Evolutionary conservation across 37 sponge, comb jelly and placozoan species (phyloP).

Genomic region (Oopsacas minuta): DNA sequence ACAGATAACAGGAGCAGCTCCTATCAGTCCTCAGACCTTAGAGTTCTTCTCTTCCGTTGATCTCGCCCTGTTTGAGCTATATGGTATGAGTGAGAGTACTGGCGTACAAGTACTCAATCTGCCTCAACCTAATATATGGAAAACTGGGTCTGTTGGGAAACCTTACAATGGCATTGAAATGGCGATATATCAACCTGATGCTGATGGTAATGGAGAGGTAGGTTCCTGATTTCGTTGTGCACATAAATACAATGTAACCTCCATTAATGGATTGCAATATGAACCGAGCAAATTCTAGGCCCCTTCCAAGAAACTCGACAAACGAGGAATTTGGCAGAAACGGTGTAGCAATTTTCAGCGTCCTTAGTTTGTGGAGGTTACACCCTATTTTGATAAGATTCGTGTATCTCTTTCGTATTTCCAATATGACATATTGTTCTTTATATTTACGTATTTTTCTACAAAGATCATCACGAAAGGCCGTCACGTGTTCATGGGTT

Average conservation of each 20-base stretch:
- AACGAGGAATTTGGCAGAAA: too few species aligned
- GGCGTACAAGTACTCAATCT: constrained; percentile 38
- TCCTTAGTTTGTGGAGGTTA: neutral
- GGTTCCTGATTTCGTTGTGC: neutral
- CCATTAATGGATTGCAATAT: too few species aligned
- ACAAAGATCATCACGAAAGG: constrained; percentile 53
- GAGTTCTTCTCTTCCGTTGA: constrained; percentile 77
- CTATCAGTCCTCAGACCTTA: constrained; percentile 60
- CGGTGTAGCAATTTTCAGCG: neutral
- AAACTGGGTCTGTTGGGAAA: constrained; percentile 49
- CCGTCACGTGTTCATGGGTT: constrained; percentile 90
- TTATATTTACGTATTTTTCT: neutral
- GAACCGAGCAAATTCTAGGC: too few species aligned
- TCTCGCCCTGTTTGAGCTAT: constrained; percentile 71
- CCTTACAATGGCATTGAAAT: constrained; percentile 36
- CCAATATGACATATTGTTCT: too few species aligned
- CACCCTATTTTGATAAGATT: too few species aligned
- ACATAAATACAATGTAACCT: too few species aligned
- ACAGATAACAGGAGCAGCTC: constrained; percentile 80
- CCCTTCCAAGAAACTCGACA: too few species aligned
- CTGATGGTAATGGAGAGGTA: constrained; percentile 81
- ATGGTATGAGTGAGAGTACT: constrained; percentile 80
- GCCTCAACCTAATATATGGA: constrained; percentile 37
- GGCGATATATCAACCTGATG: constrained; percentile 59
- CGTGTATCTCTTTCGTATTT: too few species aligned